Percentiles rank a stretch among this genome's conserved stretches.
These are phyloP conservation scores for Girardia tigrina DNA, from an alignment of 2,888 invertebrate genomes.

Conservation along the genomic window DNA sequence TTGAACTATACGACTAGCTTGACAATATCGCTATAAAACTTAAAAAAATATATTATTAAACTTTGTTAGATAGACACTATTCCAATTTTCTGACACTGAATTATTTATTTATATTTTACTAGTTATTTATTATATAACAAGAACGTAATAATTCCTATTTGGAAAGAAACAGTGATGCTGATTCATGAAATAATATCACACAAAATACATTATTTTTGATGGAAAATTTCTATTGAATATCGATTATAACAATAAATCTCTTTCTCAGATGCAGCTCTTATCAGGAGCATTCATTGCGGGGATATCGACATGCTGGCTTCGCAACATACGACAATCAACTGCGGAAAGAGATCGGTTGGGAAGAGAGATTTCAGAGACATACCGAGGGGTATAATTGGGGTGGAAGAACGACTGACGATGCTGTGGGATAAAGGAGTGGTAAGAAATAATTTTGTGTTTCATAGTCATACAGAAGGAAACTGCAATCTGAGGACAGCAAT, in stretches of 20 bases:
- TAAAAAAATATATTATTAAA: no score
- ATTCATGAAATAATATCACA: no score
- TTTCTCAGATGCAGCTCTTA: conserved; percentile 1
- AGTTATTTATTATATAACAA: no score
- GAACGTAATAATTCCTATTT: no score
- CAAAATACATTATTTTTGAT: background rate
- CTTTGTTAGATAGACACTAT: no score
- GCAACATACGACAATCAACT: background rate
- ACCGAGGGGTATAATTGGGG: background rate
- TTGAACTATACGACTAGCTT: no score
- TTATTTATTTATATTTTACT: no score
- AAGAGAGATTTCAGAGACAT: conserved; percentile 23
- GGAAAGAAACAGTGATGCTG: no score
- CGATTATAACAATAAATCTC: background rate
- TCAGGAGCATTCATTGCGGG: background rate
- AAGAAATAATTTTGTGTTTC: background rate
- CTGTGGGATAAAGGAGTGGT: conserved; percentile 14
- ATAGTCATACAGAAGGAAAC: no score
- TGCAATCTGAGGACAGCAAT: no score
- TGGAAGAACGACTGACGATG: background rate
- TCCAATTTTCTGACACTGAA: no score
- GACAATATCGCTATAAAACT: no score
- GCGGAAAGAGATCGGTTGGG: background rate
- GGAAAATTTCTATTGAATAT: background rate
- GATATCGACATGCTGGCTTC: conserved; percentile 1